phyloP scores from a whole-genome alignment of 2,113 vertebrate species.

The Pseudorectes ferrugineus region DNA sequence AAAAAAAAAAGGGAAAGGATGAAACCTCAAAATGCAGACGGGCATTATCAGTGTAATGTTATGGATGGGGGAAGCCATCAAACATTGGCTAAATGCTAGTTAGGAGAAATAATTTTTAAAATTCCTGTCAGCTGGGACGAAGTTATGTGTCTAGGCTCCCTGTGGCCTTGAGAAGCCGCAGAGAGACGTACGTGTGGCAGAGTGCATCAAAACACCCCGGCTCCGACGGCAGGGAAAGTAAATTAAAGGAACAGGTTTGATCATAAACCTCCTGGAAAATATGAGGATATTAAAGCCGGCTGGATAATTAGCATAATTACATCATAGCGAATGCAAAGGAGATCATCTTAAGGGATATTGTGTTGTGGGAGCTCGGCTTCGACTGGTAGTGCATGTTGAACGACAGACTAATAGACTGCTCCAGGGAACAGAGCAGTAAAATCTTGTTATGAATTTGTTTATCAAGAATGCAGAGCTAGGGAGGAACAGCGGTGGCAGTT shows the following conservation, averaged over 20 bases:
- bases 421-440: slow-evolving; percentile 1
- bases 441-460: slow-evolving; percentile 40
- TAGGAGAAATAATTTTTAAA: not conserved
- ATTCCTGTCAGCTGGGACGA: not conserved
- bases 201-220: not conserved
- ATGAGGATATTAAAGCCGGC: slow-evolving; percentile 4
- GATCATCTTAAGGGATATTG: slow-evolving; percentile 32
- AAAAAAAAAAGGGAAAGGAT: no score
- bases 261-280: slow-evolving; percentile 36
- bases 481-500: not conserved
- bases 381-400: not conserved
- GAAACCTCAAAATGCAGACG: not conserved
- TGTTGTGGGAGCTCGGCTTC: not conserved
- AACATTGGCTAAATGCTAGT: not conserved
- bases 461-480: slow-evolving; percentile 12
- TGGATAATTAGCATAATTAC: slow-evolving; percentile 53
- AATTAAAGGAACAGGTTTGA: slow-evolving; percentile 46
- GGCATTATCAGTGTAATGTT: fast-evolving
- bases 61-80: not conserved
- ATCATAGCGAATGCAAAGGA: slow-evolving; percentile 25
- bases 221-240: not conserved
- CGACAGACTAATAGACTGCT: slow-evolving; percentile 31
- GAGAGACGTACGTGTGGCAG: not conserved
- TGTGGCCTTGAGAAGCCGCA: not conserved
- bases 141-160: not conserved